These are phyloP conservation scores for Barbus barbus DNA, from an alignment of 2,113 vertebrate species.

Conservation along the genomic window DNA sequence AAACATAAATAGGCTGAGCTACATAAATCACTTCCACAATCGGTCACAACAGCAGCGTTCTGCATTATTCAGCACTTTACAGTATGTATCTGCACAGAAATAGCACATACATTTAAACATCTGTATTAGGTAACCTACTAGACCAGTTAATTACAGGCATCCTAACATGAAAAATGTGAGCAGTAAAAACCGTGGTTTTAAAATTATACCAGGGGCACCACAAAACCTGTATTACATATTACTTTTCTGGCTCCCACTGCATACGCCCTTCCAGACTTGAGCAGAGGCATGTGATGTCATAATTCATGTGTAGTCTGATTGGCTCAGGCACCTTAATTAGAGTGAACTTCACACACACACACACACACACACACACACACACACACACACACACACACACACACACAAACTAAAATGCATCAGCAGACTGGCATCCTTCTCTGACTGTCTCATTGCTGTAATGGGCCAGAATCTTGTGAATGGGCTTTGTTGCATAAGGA, in stretches of 20 bases:
- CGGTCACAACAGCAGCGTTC: not conserved
- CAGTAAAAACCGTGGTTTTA: conserved; percentile 3
- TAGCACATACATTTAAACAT: not conserved
- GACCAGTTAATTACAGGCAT: not conserved
- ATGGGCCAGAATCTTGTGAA: conserved; percentile 30
- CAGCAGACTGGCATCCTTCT: conserved; percentile 11
- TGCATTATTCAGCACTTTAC: conserved; percentile 8
- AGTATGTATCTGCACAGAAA: conserved; percentile 6
- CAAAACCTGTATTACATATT: not conserved
- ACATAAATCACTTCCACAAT: not conserved
- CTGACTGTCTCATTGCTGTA: conserved; percentile 16
- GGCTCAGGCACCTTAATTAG: conserved; percentile 11
- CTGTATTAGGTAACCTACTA: not conserved
- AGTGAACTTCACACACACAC: not conserved
- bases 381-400: not conserved
- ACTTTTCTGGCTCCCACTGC: conserved; percentile 3
- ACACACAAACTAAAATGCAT: conserved; percentile 8
- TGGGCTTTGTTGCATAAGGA: conserved; percentile 36
- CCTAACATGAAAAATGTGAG: conserved; percentile 1
- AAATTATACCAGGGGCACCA: conserved; percentile 1
- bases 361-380: not conserved
- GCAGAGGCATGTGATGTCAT: not conserved
- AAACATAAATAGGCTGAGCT: not conserved
- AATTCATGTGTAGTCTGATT: not conserved
- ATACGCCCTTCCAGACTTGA: not conserved